Evolutionary conservation across 2,113 vertebrate genomes (phyloP).

Genomic region (Romanogobio albipinnatus): DNA sequence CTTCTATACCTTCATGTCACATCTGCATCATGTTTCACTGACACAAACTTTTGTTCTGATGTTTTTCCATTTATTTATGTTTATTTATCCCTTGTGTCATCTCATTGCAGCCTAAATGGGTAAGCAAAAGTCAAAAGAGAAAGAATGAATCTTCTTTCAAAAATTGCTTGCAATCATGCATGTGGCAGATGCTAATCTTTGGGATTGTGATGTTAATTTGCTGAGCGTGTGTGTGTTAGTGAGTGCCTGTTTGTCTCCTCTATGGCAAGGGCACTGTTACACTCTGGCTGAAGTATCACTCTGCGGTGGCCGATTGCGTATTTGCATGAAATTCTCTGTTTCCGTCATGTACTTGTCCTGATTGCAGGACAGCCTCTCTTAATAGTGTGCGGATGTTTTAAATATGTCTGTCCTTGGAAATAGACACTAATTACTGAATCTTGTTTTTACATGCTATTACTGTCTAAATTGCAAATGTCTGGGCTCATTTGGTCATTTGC

Average conservation of each 20-base stretch:
- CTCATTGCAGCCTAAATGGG: constrained; percentile 72
- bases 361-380: constrained; percentile 80
- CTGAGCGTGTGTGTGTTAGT: constrained; percentile 51
- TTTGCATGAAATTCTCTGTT: constrained; percentile 75
- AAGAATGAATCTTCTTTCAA: constrained; percentile 45
- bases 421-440: constrained; percentile 84
- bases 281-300: constrained; percentile 64
- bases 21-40: constrained; percentile 40
- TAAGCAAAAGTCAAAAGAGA: constrained; percentile 70
- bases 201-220: constrained; percentile 70
- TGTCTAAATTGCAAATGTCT: constrained; percentile 79
- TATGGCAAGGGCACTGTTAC: constrained; percentile 57
- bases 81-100: constrained; percentile 55
- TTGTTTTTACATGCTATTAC: constrained; percentile 76
- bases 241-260: constrained; percentile 56
- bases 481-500: constrained; percentile 76
- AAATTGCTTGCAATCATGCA: constrained; percentile 75
- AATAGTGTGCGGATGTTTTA: constrained; percentile 80
- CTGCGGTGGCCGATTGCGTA: constrained; percentile 69
- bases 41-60: constrained; percentile 58
- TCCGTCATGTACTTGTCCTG: constrained; percentile 72
- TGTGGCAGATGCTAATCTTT: constrained; percentile 60
- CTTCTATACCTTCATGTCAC: not conserved
- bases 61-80: constrained; percentile 63
- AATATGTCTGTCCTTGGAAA: constrained; percentile 81